A percentile compares a stretch with the other conserved stretches of the same genome.
phyloP scores from a whole-genome alignment of 2,797 vertebrate species.

The Glossophaga mutica region DNA sequence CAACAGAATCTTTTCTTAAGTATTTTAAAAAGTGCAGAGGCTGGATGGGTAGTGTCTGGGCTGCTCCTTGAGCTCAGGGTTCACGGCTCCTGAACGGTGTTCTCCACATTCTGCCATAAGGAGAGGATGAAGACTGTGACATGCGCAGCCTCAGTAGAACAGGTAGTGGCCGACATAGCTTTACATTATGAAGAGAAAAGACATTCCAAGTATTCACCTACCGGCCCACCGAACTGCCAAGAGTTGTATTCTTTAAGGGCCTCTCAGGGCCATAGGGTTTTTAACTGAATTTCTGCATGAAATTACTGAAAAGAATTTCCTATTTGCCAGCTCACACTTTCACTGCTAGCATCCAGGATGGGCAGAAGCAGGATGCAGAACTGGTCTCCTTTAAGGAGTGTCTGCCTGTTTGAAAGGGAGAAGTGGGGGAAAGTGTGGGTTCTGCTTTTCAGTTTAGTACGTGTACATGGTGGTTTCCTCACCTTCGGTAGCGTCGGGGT shows the following conservation, averaged over 20 bases:
- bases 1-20: background rate
- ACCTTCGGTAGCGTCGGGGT: background rate
- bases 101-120: accelerated
- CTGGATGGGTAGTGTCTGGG: background rate
- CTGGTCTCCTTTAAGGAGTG: background rate
- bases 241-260: background rate
- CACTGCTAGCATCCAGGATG: background rate
- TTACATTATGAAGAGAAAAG: background rate
- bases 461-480: background rate
- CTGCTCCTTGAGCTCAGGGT: background rate
- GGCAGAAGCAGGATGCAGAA: background rate
- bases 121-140: background rate
- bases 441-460: background rate
- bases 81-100: accelerated
- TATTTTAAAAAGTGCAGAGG: background rate
- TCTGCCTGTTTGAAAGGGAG: background rate
- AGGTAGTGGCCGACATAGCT: background rate
- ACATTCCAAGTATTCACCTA: background rate
- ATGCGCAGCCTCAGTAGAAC: accelerated
- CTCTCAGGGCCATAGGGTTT: background rate
- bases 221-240: background rate
- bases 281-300: background rate
- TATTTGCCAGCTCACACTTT: background rate
- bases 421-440: background rate
- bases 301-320: background rate